Conservation (phyloP, 2,797 vertebrate genomes). For the Aldrovandia affinis region DNA sequence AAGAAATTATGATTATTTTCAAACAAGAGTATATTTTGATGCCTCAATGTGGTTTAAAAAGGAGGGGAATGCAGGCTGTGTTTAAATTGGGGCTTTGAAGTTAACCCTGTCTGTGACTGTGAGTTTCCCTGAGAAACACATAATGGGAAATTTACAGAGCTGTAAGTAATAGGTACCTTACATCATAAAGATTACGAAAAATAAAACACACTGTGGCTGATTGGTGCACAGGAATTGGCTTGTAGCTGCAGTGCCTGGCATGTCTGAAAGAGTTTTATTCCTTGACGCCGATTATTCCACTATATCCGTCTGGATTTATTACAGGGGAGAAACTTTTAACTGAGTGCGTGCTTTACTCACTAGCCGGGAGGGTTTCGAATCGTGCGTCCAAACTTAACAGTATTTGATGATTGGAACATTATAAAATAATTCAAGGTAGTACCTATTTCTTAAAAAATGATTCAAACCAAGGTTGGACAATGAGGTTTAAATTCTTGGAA, state of each 20-base stretch:
- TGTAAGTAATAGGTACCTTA: slow-evolving; percentile 32
- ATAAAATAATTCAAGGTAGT: background rate
- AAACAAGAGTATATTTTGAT: background rate
- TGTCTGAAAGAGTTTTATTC: slow-evolving; percentile 55
- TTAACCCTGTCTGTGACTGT: slow-evolving; percentile 25
- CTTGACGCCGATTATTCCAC: slow-evolving; percentile 55
- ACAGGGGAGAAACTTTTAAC: slow-evolving; percentile 45
- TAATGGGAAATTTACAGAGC: slow-evolving; percentile 30
- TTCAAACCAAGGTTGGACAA: background rate
- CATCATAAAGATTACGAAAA: slow-evolving; percentile 49
- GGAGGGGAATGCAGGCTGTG: background rate
- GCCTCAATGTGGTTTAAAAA: slow-evolving; percentile 30
- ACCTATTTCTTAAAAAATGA: background rate
- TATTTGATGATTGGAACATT: background rate
- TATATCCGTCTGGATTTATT: slow-evolving; percentile 61
- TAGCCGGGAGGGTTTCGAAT: slow-evolving; percentile 41
- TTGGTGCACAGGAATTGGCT: slow-evolving; percentile 56
- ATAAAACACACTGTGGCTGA: slow-evolving; percentile 35
- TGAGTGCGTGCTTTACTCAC: slow-evolving; percentile 38
- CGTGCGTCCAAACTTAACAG: background rate
- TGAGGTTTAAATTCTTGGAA: background rate
- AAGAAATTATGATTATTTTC: background rate
- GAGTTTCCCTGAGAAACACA: slow-evolving; percentile 26
- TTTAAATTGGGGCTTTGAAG: slow-evolving; percentile 22
- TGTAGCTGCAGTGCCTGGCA: slow-evolving; percentile 56